These are phyloP conservation scores for Otus scops DNA, from an alignment of 2,797 vertebrate species.

Conservation along the genomic window DNA sequence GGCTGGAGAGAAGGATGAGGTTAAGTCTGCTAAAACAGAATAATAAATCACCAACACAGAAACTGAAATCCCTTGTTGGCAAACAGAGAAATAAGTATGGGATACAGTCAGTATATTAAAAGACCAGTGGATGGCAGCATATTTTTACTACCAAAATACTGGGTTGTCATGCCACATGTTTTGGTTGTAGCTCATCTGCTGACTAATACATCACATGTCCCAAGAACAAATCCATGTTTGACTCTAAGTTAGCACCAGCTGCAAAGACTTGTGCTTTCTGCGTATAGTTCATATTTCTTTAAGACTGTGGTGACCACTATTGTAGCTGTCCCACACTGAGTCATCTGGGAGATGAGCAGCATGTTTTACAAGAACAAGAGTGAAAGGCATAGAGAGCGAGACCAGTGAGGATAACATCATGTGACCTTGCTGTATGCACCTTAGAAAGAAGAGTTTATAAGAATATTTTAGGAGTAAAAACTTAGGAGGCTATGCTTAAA, in stretches of 20 bases:
- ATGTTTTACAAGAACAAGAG: not conserved
- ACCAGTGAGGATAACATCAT: not conserved
- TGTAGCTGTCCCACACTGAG: not conserved
- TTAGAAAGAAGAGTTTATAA: not conserved
- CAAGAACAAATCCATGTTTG: not conserved
- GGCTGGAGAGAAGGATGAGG: not conserved
- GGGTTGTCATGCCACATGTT: not conserved
- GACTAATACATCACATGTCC: not conserved
- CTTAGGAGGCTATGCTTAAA: not conserved
- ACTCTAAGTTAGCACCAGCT: not conserved
- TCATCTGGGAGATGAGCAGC: not conserved
- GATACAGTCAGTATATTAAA: not conserved
- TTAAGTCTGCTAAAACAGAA: not conserved
- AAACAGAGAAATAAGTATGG: not conserved
- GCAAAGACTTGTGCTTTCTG: not conserved
- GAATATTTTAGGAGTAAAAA: not conserved
- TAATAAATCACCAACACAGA: not conserved
- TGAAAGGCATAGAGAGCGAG: not conserved
- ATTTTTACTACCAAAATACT: not conserved
- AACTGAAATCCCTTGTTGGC: not conserved
- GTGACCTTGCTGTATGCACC: not conserved
- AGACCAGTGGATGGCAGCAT: conserved; percentile 54
- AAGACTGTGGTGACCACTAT: not conserved
- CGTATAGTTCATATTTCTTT: not conserved
- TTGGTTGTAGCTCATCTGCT: not conserved